Evolutionary conservation across 2,797 vertebrate genomes (phyloP).

Genomic region (Gouania willdenowi): DNA sequence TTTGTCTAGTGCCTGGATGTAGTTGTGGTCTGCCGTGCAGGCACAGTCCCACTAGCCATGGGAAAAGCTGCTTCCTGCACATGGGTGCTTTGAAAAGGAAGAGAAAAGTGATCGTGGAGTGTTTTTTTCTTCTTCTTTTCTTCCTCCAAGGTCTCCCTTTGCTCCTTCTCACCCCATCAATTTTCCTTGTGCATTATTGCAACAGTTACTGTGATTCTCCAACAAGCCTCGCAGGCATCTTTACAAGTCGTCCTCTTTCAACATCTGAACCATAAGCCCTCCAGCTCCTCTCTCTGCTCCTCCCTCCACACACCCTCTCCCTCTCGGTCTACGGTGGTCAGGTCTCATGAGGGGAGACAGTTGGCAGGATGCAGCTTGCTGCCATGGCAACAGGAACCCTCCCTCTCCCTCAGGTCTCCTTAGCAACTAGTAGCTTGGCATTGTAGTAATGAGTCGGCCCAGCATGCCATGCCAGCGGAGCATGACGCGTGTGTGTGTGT

Average conservation of each 20-base stretch:
- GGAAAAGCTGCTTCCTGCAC: conserved; percentile 19
- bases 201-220: conserved; percentile 30
- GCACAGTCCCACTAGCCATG: too few species aligned
- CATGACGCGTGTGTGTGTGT: conserved; percentile 42
- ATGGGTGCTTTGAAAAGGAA: neutral
- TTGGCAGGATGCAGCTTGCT: conserved; percentile 80
- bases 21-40: conserved; percentile 24
- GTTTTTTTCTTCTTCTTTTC: conserved; percentile 10
- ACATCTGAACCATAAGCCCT: conserved; percentile 51
- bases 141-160: conserved; percentile 31
- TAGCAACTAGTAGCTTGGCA: conserved; percentile 82
- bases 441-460: conserved; percentile 79
- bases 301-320: conserved; percentile 40
- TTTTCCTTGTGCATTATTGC: conserved; percentile 33
- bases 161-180: conserved; percentile 37
- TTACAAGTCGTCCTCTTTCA: conserved; percentile 64
- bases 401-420: conserved; percentile 82
- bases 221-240: conserved; percentile 39
- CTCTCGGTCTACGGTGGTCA: conserved; percentile 71
- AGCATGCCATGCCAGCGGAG: conserved; percentile 67
- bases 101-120: neutral
- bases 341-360: conserved; percentile 76
- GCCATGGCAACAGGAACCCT: conserved; percentile 81
- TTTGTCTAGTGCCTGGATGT: conserved; percentile 20
- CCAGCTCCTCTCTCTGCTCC: conserved; percentile 35